Conservation (phyloP, 2,113 vertebrate genomes). For the Hyperopisus bebe region DNA sequence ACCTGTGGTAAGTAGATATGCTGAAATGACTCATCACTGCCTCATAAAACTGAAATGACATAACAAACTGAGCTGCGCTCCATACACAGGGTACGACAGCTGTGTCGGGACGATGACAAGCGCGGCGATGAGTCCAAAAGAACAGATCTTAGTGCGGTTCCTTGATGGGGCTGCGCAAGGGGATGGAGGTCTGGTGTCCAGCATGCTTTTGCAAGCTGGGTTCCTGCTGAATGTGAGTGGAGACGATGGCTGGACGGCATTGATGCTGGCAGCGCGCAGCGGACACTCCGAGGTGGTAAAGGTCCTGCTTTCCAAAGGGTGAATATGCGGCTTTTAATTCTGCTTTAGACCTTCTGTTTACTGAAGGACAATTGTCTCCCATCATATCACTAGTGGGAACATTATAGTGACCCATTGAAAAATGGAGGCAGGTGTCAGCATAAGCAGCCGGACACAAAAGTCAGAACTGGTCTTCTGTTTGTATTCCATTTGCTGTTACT, state of each 20-base stretch:
- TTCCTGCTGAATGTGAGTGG: constrained; percentile 66
- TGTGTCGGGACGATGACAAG: constrained; percentile 42
- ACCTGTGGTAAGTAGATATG: neutral
- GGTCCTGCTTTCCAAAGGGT: constrained; percentile 74
- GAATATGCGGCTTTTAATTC: constrained; percentile 29
- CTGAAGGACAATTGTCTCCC: neutral
- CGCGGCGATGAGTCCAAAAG: constrained; percentile 41
- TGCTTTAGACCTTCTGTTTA: neutral
- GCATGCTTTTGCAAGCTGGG: constrained; percentile 52
- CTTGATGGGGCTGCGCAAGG: constrained; percentile 69
- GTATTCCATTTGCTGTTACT: neutral
- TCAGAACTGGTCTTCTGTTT: neutral
- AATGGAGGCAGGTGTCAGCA: neutral
- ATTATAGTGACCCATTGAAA: neutral
- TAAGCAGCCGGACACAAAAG: neutral
- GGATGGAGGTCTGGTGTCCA: constrained; percentile 57
- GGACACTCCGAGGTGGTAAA: constrained; percentile 66
- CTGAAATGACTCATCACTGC: neutral
- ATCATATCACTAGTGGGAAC: neutral
- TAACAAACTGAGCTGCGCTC: neutral
- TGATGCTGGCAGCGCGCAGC: constrained; percentile 83
- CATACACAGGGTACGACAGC: neutral
- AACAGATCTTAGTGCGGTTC: constrained; percentile 64
- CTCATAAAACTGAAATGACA: neutral
- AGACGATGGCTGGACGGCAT: constrained; percentile 78